Evolutionary conservation across 2,888 invertebrate species (phyloP), one percentile per base, ranked within the genome.

Genomic region (Nesidiocoris tenuis): DNA sequence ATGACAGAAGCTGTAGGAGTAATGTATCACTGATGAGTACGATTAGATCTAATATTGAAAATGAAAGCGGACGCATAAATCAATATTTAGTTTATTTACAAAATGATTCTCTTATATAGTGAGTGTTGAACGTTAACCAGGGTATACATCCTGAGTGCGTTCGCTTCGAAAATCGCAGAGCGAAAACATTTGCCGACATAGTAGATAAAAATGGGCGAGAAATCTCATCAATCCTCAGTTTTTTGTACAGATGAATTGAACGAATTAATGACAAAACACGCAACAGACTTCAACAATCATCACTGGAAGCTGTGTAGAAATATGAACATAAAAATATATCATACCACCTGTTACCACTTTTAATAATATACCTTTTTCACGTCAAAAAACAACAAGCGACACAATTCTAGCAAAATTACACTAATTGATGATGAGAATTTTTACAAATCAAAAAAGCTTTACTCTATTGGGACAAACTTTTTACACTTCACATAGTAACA

Each of bases 41-140:
- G n/a, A n/a, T n/a, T n/a, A n/a, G n/a, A n/a, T n/a, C n/a, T n/a
- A n/a, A n/a, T n/a, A n/a, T n/a, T n/a, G n/a, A n/a, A n/a, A n/a
- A n/a, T n/a, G n/a, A n/a, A 22, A 64, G n/a, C 65, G 54, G 17
- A 39, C 24, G 2, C 17, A 19, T 56, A 56, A 67, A 67, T 70
- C 59, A 70, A 70, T 57, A 59, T 19, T 70, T 18, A 21, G 59
- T 70, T 70, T 70, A 70, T 70, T 70, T 70, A 70, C 70, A 70
- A 59, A 25, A 57, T 70, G 70, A 24, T 57, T 59, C 22, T 54
- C 22, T 25, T 57, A 24, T 70, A 24, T 18, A 59, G 24, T 0
- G 9, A 24, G 12, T 12, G 18, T 23, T 59, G 12, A 59, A 59
- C 22, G 59, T 22, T 22, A 25, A 19, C 57, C 23, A 23, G 23